A percentile compares a stretch with the other conserved stretches of the same genome.
Conservation (phyloP, 2,113 vertebrate genomes). For the Procavia capensis region DNA sequence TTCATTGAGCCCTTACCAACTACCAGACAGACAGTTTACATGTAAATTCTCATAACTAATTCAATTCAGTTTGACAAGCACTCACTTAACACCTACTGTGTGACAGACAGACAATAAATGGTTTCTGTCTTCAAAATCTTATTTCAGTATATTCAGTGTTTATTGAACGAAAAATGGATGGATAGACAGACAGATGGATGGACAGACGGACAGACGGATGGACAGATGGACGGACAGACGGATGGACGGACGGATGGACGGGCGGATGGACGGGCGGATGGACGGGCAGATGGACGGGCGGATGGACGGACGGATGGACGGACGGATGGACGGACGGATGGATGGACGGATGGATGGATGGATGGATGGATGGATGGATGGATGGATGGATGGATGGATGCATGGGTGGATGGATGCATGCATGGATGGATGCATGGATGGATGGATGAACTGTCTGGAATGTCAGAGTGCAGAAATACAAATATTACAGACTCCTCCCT, state of each 20-base stretch:
- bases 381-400: too few relatives aligned
- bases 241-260: slow-evolving; percentile 28
- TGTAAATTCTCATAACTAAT: slow-evolving; percentile 64
- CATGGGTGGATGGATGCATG: too few relatives aligned
- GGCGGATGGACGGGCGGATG: too few relatives aligned
- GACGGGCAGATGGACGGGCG: too few relatives aligned
- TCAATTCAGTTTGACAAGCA: slow-evolving; percentile 49
- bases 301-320: too few relatives aligned
- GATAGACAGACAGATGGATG: neutral
- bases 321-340: too few relatives aligned
- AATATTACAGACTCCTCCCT: neutral
- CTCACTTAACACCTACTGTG: slow-evolving; percentile 73
- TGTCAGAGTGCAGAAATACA: neutral
- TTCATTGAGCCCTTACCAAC: slow-evolving; percentile 71
- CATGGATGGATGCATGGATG: neutral
- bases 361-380: too few relatives aligned
- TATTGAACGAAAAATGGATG: slow-evolving; percentile 37
- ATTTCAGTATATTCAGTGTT: slow-evolving; percentile 23
- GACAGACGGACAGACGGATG: neutral
- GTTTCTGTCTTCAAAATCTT: slow-evolving; percentile 55
- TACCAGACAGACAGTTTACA: slow-evolving; percentile 54
- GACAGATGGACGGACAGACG: neutral
- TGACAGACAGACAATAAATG: slow-evolving; percentile 55
- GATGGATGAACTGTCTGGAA: slow-evolving; percentile 24
- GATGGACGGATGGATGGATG: too few relatives aligned